phyloP scores from a whole-genome alignment of 2,888 invertebrate genomes.

The Blastobasis adustella region DNA sequence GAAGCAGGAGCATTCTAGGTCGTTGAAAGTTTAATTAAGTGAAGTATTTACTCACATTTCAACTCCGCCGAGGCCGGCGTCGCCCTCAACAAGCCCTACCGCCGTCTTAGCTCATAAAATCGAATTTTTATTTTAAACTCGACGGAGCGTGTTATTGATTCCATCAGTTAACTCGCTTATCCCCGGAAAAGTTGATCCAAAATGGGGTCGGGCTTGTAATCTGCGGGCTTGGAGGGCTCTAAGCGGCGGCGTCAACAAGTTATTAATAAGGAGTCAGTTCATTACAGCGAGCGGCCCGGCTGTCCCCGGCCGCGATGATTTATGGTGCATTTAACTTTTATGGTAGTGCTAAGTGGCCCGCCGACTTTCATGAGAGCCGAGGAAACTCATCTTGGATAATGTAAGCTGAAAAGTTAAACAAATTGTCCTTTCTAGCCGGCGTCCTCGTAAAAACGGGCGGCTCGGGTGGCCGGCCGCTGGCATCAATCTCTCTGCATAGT shows the following conservation, averaged over 20 bases:
- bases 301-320: constrained; percentile 54
- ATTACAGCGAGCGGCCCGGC: constrained; percentile 34
- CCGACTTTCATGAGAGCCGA: constrained; percentile 47
- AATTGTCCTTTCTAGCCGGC: constrained; percentile 29
- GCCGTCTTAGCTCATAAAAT: constrained; percentile 15
- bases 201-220: constrained; percentile 16
- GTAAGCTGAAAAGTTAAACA: constrained; percentile 62
- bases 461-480: too few relatives aligned
- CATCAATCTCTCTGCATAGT: too few relatives aligned
- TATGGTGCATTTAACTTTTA: constrained; percentile 68
- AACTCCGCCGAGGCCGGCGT: neutral
- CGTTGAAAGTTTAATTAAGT: too few relatives aligned
- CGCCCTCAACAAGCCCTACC: neutral
- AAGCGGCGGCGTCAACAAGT: constrained; percentile 14
- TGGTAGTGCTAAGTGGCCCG: constrained; percentile 61
- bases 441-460: too few relatives aligned
- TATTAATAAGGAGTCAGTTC: constrained; percentile 56
- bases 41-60: neutral
- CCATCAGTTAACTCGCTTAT: constrained; percentile 25
- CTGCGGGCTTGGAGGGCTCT: constrained; percentile 23
- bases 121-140: constrained; percentile 27
- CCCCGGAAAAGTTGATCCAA: constrained; percentile 12
- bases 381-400: constrained; percentile 57
- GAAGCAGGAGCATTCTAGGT: too few relatives aligned
- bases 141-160: constrained; percentile 32